These are phyloP conservation scores for Trididemnum nubilum DNA, from an alignment of 23 tunicate genomes.

Conservation along the genomic window DNA sequence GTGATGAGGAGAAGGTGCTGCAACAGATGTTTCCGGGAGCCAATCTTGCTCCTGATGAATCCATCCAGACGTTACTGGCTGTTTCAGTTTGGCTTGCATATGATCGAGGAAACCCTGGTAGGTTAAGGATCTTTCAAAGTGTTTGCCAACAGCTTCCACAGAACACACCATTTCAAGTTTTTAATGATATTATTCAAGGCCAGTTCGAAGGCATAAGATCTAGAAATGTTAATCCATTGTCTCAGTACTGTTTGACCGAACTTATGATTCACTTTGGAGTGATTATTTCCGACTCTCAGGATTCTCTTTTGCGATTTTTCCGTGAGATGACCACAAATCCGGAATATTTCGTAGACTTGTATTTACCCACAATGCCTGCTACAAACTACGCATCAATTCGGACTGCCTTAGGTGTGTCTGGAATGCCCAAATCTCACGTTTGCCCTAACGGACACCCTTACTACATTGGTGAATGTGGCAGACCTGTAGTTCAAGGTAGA, in stretches of 20 bases:
- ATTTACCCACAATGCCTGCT: constrained; percentile 47
- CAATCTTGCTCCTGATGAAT: constrained; percentile 27
- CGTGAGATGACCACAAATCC: constrained; percentile 14
- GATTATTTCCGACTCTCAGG: neutral
- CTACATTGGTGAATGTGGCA: constrained; percentile 60
- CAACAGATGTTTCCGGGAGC: constrained; percentile 14
- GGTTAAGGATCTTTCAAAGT: neutral
- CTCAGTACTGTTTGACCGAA: constrained; percentile 15
- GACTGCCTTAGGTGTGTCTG: constrained; percentile 9
- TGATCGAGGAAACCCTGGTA: neutral
- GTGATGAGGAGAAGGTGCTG: neutral
- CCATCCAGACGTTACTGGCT: constrained; percentile 46
- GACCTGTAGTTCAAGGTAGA: constrained; percentile 41
- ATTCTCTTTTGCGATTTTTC: neutral
- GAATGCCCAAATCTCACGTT: constrained; percentile 19
- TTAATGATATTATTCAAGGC: neutral
- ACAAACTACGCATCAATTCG: constrained; percentile 29
- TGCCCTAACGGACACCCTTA: constrained; percentile 80
- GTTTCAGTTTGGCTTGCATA: constrained; percentile 32
- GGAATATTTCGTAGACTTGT: neutral
- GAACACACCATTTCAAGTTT: neutral
- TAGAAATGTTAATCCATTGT: neutral
- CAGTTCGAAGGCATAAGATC: neutral
- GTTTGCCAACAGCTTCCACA: neutral
- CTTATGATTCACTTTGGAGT: constrained; percentile 6